These are phyloP conservation scores for Caranx melampygus DNA, from an alignment of 2,113 vertebrate species.

Conservation along the genomic window DNA sequence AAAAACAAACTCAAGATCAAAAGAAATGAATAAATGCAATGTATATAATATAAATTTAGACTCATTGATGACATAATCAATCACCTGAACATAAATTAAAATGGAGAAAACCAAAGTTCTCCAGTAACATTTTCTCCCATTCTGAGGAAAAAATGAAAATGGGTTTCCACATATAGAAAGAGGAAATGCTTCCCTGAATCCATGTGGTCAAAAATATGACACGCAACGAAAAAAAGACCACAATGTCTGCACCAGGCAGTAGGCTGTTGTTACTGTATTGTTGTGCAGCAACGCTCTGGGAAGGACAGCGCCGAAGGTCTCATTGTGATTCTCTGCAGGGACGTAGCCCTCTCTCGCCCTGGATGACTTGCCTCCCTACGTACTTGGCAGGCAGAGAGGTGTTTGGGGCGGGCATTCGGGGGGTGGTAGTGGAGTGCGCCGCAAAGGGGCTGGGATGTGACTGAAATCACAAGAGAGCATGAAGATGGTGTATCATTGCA, in stretches of 20 bases:
- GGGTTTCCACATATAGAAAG: conserved; percentile 1
- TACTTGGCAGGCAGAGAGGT: conserved; percentile 80
- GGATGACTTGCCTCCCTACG: conserved; percentile 74
- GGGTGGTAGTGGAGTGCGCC: conserved; percentile 43
- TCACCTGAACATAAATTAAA: not conserved
- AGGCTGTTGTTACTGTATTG: conserved; percentile 57
- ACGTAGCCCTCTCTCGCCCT: conserved; percentile 67
- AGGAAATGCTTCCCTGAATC: conserved; percentile 8
- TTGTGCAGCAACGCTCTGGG: conserved; percentile 44
- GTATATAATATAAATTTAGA: too few relatives aligned
- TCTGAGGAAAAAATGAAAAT: not conserved
- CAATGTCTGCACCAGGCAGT: conserved; percentile 12
- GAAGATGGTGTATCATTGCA: conserved; percentile 68
- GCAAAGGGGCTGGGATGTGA: conserved; percentile 78
- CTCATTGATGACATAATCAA: not conserved
- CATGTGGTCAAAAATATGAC: not conserved
- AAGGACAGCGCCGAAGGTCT: conserved; percentile 69
- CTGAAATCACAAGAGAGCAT: conserved; percentile 81
- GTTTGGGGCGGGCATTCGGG: conserved; percentile 59
- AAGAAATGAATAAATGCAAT: not conserved
- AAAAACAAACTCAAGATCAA: not conserved
- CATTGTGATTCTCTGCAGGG: conserved; percentile 83
- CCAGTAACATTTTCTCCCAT: not conserved
- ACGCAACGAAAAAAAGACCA: conserved; percentile 14
- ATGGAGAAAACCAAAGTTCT: not conserved